phyloP scores from a whole-genome alignment of 1,140 invertebrate species.

The Mycetomoellerius zeteki region DNA sequence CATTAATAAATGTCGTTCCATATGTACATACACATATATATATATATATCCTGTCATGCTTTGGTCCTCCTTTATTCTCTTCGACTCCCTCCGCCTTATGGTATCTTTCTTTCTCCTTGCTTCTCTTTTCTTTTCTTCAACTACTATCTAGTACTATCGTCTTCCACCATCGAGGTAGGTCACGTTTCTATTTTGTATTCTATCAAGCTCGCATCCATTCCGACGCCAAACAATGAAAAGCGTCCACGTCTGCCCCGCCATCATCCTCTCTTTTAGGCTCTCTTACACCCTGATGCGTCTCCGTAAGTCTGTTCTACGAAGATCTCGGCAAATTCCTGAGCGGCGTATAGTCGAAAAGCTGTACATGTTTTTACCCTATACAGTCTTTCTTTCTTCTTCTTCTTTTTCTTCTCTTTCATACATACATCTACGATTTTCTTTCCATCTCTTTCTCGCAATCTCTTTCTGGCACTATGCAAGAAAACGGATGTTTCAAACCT shows the following conservation, averaged over 20 bases:
- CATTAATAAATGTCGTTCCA: slow-evolving; percentile 47
- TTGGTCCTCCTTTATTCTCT: slow-evolving; percentile 25
- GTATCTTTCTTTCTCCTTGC: slow-evolving; percentile 43
- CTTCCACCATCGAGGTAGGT: slow-evolving; percentile 62
- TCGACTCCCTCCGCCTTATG: slow-evolving; percentile 1
- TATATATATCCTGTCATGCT: slow-evolving; percentile 7
- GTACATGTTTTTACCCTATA: slow-evolving; percentile 9
- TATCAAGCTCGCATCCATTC: slow-evolving; percentile 73
- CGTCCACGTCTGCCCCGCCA: slow-evolving; percentile 24
- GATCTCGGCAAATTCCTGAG: slow-evolving; percentile 54
- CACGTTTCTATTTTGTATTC: slow-evolving; percentile 78
- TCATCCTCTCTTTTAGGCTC: slow-evolving; percentile 37
- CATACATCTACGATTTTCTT: not conserved
- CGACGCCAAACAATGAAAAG: slow-evolving; percentile 70
- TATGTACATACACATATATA: not conserved
- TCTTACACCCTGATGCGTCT: slow-evolving; percentile 52
- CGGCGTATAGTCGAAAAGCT: slow-evolving; percentile 67
- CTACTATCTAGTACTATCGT: slow-evolving; percentile 44
- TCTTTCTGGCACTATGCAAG: slow-evolving; percentile 38
- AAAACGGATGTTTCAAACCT: slow-evolving; percentile 58
- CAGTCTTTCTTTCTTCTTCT: not conserved
- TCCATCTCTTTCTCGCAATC: not conserved
- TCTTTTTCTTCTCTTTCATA: not conserved
- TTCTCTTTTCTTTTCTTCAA: slow-evolving; percentile 5
- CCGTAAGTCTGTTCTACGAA: slow-evolving; percentile 37